Evolutionary conservation across 2,113 vertebrate species (phyloP).

Genomic region (Orycteropus afer): DNA sequence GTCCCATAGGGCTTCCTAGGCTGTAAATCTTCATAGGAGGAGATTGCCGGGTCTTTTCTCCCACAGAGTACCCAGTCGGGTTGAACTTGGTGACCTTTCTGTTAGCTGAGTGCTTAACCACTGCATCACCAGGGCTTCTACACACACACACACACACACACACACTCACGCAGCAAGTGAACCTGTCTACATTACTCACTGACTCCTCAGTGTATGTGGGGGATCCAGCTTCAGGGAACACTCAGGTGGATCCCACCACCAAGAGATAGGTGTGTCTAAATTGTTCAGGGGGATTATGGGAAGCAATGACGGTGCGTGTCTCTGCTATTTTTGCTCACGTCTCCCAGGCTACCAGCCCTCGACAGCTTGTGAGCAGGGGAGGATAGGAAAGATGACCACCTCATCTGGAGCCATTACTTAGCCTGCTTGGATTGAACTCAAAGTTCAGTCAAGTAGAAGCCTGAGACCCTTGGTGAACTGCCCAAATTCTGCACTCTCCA

Average conservation of each 20-base stretch:
- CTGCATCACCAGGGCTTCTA: no score
- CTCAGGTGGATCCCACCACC: background rate
- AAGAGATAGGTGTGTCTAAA: background rate
- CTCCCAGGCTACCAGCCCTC: no score
- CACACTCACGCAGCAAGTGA: background rate
- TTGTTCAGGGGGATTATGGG: background rate
- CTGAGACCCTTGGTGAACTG: background rate
- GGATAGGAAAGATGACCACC: rapidly evolving
- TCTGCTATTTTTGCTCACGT: rapidly evolving
- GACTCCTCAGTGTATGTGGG: background rate
- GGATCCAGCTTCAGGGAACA: background rate
- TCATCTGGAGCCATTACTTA: background rate
- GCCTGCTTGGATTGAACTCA: background rate
- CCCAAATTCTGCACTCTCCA: background rate
- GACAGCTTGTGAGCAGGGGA: background rate
- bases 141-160: no score
- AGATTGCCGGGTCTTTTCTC: no score
- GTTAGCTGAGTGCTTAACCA: no score
- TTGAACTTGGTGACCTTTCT: no score
- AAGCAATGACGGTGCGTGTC: background rate
- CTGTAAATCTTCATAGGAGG: no score
- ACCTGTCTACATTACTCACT: rapidly evolving
- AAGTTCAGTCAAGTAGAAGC: background rate
- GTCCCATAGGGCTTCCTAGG: no score
- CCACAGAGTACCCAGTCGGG: no score